These are phyloP conservation scores for Gymnopithys bicolor DNA, from an alignment of 2,797 vertebrate species.

Conservation along the genomic window DNA sequence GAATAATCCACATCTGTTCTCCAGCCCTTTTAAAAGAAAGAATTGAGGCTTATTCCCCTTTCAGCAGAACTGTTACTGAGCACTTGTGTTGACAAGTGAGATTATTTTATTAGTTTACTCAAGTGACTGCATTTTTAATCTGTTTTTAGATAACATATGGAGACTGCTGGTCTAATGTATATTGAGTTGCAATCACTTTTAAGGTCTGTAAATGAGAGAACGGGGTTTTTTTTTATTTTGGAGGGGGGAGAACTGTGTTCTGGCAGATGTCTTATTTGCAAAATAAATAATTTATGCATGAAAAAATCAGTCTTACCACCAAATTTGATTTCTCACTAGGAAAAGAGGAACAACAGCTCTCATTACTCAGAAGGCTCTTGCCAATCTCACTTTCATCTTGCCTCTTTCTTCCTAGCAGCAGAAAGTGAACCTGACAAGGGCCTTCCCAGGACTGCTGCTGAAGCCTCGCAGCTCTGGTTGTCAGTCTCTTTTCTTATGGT, in stretches of 20 bases:
- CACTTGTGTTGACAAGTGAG: background rate
- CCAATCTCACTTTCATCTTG: background rate
- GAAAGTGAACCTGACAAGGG: background rate
- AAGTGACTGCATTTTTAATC: background rate
- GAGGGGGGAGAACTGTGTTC: background rate
- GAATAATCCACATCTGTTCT: conserved; percentile 77
- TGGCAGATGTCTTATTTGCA: background rate
- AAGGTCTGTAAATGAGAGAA: background rate
- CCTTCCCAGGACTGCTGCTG: background rate
- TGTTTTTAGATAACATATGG: background rate
- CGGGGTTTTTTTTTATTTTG: background rate
- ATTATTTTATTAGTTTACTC: background rate
- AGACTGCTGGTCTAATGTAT: background rate
- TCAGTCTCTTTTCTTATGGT: background rate
- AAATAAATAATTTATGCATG: background rate
- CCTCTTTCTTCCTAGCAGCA: background rate
- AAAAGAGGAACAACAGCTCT: background rate
- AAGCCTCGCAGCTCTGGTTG: background rate
- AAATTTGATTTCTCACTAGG: background rate
- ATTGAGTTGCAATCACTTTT: background rate
- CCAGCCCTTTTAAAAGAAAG: conserved; percentile 70
- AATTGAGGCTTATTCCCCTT: conserved; percentile 17
- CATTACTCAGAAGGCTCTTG: background rate
- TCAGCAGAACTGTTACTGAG: background rate
- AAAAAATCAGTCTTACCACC: background rate